A percentile compares a stretch with the other conserved stretches of the same genome.
These are phyloP conservation scores for Melozone crissalis DNA, from an alignment of 2,113 vertebrate species.

Conservation along the genomic window DNA sequence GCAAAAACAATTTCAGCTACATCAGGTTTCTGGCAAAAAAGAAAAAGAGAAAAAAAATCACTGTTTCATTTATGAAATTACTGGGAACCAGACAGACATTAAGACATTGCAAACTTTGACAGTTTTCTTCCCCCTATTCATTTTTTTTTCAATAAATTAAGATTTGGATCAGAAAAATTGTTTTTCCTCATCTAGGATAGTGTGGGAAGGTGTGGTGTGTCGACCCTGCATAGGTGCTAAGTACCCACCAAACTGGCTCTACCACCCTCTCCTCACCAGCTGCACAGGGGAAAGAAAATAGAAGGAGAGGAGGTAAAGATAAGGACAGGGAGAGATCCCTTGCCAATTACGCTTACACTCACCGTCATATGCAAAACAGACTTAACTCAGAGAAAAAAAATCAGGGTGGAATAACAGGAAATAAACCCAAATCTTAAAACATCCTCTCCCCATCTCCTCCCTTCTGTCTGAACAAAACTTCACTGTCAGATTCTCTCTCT, in stretches of 20 bases:
- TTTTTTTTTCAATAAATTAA: not conserved
- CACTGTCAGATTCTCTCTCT: not conserved
- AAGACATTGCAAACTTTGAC: not conserved
- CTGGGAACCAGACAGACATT: not conserved
- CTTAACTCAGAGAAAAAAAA: not conserved
- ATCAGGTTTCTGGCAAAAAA: not conserved
- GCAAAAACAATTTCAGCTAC: not conserved
- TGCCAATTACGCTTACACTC: not conserved
- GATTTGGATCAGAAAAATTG: not conserved
- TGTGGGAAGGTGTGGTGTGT: not conserved
- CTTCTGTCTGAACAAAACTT: not conserved
- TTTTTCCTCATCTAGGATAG: not conserved
- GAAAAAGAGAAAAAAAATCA: not conserved
- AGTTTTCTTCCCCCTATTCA: rapidly evolving
- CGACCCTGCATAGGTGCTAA: not conserved
- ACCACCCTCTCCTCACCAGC: not conserved
- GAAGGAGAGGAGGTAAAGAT: rapidly evolving
- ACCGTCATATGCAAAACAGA: rapidly evolving
- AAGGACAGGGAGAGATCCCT: not conserved
- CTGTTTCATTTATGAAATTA: not conserved
- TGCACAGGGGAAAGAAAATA: not conserved
- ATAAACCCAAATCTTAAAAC: not conserved
- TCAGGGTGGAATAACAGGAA: not conserved
- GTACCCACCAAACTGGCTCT: rapidly evolving
- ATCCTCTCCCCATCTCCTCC: rapidly evolving